phyloP scores from a whole-genome alignment of 1,140 invertebrate genomes.

The Centruroides vittatus region DNA sequence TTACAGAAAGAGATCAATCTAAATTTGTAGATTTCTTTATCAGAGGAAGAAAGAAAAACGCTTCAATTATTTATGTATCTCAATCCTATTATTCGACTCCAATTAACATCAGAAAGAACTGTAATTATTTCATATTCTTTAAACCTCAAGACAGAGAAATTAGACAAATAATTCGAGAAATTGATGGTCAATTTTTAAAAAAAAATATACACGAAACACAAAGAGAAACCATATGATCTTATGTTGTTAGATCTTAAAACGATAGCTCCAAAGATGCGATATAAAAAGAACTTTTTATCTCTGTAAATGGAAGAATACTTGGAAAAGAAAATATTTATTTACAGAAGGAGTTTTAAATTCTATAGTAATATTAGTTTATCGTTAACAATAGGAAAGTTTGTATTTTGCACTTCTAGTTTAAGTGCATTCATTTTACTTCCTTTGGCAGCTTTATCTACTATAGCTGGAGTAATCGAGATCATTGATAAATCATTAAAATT shows the following conservation, averaged over 20 bases:
- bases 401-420: neutral
- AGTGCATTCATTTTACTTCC: neutral
- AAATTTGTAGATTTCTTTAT: neutral
- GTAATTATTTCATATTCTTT: too few species aligned
- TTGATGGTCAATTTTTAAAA: too few species aligned
- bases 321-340: too few species aligned
- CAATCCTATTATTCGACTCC: constrained; percentile 3
- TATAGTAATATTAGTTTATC: neutral
- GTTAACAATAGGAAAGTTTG: neutral
- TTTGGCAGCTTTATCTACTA: neutral
- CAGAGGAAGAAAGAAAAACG: neutral
- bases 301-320: too few species aligned
- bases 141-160: too few species aligned
- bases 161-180: too few species aligned
- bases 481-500: neutral
- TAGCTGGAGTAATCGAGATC: neutral
- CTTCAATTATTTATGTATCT: neutral
- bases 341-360: neutral
- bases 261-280: too few species aligned
- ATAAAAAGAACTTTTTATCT: too few species aligned
- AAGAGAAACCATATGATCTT: too few species aligned
- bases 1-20: neutral
- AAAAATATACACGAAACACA: too few species aligned
- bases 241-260: too few species aligned
- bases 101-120: neutral